Evolutionary conservation across 2,113 vertebrate species (phyloP), one percentile per base, ranked within the genome.

Genomic region (Bostrychus sinensis): DNA sequence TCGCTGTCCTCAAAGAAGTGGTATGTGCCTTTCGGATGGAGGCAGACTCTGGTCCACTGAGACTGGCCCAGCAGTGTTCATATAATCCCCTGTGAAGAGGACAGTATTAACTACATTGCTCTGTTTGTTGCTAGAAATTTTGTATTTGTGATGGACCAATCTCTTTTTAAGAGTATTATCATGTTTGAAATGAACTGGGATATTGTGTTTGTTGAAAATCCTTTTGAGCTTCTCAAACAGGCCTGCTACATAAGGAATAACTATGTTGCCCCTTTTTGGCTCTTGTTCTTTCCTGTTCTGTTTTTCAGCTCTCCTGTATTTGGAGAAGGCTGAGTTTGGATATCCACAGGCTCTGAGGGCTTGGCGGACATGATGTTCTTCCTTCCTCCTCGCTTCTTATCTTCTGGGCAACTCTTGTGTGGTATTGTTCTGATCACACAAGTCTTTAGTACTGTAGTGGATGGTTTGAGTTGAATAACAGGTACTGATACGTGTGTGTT

Each of bases 231-330:
- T 41, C 17, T 20, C 41, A 19, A 4, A 19, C 41, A 10, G 41
- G 3, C 3, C 7, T 3, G 17, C 41, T 9, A 19, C 1, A 19
- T 43, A 17, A n/a, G n/a, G n/a, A n/a, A n/a, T n/a, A n/a, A n/a
- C n/a, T n/a, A n/a, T n/a, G n/a, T n/a, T n/a, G n/a, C n/a, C n/a
- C n/a, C n/a, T n/a, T n/a, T n/a, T n/a, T n/a, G n/a, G n/a, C n/a
- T n/a, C n/a, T 43, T 43, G 41, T 43, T 43, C 20, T 43, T 43
- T 43, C 41, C 41, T 43, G 41, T 43, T 17, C 41, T 19, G 8
- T 9, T 20, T 42, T 43, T n/a, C n/a, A n/a, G n/a, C 7, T 20
- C 41, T 46, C 43, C 19, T 22, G 19, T 2, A 9, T 20, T 20
- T 19, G 9, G 7, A 2, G 19, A 45, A 20, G 9, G 8, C 19